phyloP scores from a whole-genome alignment of 2,888 invertebrate species.

The Yponomeuta plumbellus region DNA sequence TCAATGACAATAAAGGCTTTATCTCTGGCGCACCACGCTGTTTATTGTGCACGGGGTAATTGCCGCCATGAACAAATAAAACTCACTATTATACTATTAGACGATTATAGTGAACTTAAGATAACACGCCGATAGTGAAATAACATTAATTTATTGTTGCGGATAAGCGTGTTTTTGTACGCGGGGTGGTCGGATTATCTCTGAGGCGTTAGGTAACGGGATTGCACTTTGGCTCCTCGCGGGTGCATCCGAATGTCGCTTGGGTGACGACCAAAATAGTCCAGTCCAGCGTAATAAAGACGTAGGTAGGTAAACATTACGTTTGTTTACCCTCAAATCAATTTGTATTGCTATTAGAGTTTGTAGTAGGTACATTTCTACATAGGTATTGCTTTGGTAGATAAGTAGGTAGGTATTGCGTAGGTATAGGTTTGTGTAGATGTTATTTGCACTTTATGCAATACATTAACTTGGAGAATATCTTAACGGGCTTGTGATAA shows the following conservation, averaged over 20 bases:
- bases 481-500: too few species aligned
- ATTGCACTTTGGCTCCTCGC: constrained; percentile 3
- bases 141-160: constrained; percentile 39
- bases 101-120: background rate
- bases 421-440: too few species aligned
- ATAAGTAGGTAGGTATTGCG: too few species aligned
- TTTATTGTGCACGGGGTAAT: constrained; percentile 30
- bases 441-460: too few species aligned
- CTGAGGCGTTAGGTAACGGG: constrained; percentile 4
- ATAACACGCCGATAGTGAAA: constrained; percentile 37
- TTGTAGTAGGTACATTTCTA: too few species aligned
- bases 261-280: constrained; percentile 52
- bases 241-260: constrained; percentile 24
- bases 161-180: constrained; percentile 38
- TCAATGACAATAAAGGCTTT: constrained; percentile 51
- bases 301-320: constrained; percentile 5
- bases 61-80: constrained; percentile 34
- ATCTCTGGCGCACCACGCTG: constrained; percentile 52
- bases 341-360: too few species aligned
- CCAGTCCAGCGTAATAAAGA: background rate
- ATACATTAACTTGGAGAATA: too few species aligned
- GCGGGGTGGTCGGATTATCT: constrained; percentile 35
- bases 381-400: too few species aligned
- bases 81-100: constrained; percentile 31
- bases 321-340: background rate